Evolutionary conservation across 2,888 invertebrate genomes (phyloP).

Genomic region (Creontiades dilutus): DNA sequence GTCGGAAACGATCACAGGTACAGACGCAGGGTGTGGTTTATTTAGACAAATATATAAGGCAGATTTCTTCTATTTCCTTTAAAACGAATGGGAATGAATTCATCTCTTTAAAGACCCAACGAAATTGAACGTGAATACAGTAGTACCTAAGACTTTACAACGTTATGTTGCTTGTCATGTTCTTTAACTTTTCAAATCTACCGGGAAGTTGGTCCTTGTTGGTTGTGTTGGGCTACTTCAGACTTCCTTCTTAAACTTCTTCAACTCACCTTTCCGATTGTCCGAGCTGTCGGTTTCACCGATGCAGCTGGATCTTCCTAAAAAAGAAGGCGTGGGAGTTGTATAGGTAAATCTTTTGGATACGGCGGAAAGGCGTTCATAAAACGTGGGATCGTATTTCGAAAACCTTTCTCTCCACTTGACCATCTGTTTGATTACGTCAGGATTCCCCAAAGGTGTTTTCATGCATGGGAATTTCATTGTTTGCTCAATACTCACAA

Average conservation of each 20-base stretch:
- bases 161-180: too few relatives aligned
- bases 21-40: too few relatives aligned
- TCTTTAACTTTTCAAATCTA: not conserved
- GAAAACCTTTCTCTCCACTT: constrained; percentile 11
- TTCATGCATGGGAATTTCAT: not conserved
- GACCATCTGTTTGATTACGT: constrained; percentile 28
- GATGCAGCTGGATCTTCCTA: not conserved
- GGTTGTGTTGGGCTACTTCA: not conserved
- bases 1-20: too few relatives aligned
- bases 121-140: too few relatives aligned
- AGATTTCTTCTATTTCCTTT: too few relatives aligned
- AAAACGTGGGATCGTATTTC: constrained; percentile 29
- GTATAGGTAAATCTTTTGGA: constrained; percentile 5
- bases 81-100: too few relatives aligned
- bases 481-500: too few relatives aligned
- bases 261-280: not conserved
- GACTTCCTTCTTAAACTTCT: not conserved
- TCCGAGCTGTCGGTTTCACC: not conserved
- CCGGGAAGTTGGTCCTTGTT: not conserved
- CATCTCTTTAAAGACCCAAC: too few relatives aligned
- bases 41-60: too few relatives aligned
- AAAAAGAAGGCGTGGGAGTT: constrained; percentile 9
- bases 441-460: not conserved
- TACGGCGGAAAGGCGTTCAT: not conserved
- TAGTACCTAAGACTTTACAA: too few relatives aligned